Evolutionary conservation across 2,797 vertebrate genomes (phyloP).

Genomic region (Aplochiton taeniatus): DNA sequence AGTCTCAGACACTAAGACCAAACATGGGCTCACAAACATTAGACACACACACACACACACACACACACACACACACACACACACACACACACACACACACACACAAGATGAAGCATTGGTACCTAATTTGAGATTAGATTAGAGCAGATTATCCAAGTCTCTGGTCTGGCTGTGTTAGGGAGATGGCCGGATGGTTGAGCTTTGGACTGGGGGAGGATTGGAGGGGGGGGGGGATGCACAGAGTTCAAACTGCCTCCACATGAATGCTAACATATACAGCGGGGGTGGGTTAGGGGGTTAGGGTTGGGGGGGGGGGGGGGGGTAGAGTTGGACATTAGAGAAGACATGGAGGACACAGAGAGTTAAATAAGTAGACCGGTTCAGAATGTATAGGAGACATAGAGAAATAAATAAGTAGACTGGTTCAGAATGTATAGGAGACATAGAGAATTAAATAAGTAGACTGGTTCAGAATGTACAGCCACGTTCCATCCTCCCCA

Average conservation of each 20-base stretch:
- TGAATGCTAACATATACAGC: too few species aligned
- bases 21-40: not conserved
- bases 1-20: not conserved
- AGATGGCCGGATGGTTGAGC: too few species aligned
- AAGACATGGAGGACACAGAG: not conserved
- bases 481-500: too few species aligned
- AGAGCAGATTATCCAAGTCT: conserved; percentile 42
- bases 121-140: conserved; percentile 32
- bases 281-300: too few species aligned
- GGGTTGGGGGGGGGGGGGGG: conserved; percentile 17
- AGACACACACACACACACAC: not conserved
- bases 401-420: conserved; percentile 14
- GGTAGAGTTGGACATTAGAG: conserved; percentile 6
- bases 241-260: too few species aligned
- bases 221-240: not conserved
- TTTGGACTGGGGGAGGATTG: too few species aligned
- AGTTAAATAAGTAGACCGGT: not conserved
- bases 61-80: not conserved
- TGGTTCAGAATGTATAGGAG: conserved; percentile 4
- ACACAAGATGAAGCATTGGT: not conserved
- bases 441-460: conserved; percentile 15
- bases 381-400: conserved; percentile 2
- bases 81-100: conserved; percentile 17
- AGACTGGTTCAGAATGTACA: conserved; percentile 5
- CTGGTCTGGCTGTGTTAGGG: too few species aligned